phyloP scores from a whole-genome alignment of 2,797 vertebrate genomes.

The Chelidonichthys spinosus region DNA sequence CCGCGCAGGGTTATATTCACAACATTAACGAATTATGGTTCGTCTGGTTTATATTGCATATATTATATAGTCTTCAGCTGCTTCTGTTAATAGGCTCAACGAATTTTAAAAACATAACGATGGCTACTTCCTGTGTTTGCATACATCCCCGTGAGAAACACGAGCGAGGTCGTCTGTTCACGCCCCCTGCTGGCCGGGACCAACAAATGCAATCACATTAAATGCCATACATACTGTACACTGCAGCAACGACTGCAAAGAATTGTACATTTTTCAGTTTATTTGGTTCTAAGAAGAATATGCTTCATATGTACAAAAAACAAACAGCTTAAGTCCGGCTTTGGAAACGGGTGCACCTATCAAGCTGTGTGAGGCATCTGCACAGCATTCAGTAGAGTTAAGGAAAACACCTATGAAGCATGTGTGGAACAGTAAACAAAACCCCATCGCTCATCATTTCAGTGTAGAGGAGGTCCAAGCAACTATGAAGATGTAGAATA shows the following conservation, averaged over 20 bases:
- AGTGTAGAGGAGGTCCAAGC: constrained; percentile 30
- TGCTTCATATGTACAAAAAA: constrained; percentile 75
- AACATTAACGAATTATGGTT: not conserved
- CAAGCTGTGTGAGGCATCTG: constrained; percentile 50
- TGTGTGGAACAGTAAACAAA: constrained; percentile 61
- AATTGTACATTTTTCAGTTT: constrained; percentile 62
- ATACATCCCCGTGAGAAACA: fast-evolving
- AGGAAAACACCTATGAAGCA: constrained; percentile 48
- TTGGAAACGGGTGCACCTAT: constrained; percentile 59
- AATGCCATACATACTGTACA: not conserved
- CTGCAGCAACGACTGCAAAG: not conserved
- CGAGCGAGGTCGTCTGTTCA: not conserved
- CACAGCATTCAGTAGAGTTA: constrained; percentile 49
- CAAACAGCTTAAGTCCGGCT: constrained; percentile 57
- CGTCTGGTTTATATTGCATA: not conserved
- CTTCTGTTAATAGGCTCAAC: not conserved
- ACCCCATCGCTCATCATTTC: constrained; percentile 46
- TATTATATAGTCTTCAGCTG: not conserved
- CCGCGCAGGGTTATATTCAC: not conserved
- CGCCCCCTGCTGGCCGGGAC: constrained; percentile 20
- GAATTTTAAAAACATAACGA: fast-evolving
- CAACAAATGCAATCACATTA: not conserved
- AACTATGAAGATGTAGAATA: constrained; percentile 25
- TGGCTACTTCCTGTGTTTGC: constrained; percentile 29
- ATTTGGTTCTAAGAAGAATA: constrained; percentile 78